Conservation (phyloP, 2,113 vertebrate species). For the Mastomys coucha region DNA sequence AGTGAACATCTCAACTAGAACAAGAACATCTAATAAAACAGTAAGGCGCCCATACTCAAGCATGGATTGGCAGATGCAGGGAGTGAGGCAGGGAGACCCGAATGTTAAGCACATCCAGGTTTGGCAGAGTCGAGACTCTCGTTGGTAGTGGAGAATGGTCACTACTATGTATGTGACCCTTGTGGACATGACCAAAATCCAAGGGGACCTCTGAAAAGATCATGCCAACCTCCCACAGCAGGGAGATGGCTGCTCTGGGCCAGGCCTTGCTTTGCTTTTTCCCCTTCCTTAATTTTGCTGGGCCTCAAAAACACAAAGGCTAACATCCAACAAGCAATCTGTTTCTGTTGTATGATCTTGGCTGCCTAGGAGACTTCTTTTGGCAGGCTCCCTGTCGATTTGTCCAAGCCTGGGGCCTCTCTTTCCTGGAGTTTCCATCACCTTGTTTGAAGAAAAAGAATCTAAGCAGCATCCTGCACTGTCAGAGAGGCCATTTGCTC, state of each 20-base stretch:
- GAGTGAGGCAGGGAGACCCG: background rate
- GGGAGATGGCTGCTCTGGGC: background rate
- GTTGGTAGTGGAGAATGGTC: background rate
- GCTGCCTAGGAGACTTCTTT: constrained; percentile 63
- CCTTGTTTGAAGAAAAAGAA: constrained; percentile 59
- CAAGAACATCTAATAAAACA: background rate
- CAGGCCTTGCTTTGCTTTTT: constrained; percentile 54
- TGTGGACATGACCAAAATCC: background rate
- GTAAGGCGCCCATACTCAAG: background rate
- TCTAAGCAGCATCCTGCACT: background rate
- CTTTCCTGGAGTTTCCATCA: constrained; percentile 71
- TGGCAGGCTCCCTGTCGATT: constrained; percentile 67
- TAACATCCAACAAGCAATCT: constrained; percentile 70
- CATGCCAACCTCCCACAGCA: constrained; percentile 9
- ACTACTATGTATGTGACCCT: background rate
- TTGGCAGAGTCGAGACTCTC: background rate
- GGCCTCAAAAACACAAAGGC: constrained; percentile 69
- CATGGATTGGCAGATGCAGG: background rate
- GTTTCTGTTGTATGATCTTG: constrained; percentile 72
- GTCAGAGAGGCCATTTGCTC: background rate
- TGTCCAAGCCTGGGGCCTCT: constrained; percentile 71
- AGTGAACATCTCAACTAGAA: constrained; percentile 36
- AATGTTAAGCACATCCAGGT: background rate
- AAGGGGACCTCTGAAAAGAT: background rate
- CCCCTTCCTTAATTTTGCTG: constrained; percentile 44